Evolutionary conservation across 2,888 invertebrate species (phyloP), one percentile per base, ranked within the genome.

Genomic region (Philopedon plagiatum): DNA sequence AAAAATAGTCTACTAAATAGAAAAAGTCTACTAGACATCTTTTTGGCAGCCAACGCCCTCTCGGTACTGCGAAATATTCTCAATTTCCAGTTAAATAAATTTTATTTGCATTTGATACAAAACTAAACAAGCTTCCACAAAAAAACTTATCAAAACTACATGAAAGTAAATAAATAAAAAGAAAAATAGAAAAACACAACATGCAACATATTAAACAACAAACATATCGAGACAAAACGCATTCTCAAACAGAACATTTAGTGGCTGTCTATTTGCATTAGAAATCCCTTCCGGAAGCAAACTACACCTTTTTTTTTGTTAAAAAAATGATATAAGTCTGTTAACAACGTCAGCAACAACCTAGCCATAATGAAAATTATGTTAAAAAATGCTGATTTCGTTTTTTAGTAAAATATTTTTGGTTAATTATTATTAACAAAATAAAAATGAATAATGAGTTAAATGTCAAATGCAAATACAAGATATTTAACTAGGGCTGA

Each of bases 301-400:
- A 87, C 87, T 87, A 85, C 87, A 87, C 87, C 87, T 86, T 86
- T 67, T 86, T 86, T 66, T 73, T 67, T 63, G 61, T 75, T 13
- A 71, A 75, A 66, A 67, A 61, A 69, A 57, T 71, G 56, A 56
- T 51, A 71, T 65, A 62, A 37, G 58, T 29, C 51, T 41, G 69
- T 69, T 69, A 69, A 65, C 18, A 49, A 29, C 60, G 70, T 63
- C 58, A 62, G 49, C 58, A 34, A 41, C 37, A 51, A 57, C 34
- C 46, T 68, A 39, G 61, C 49, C 13, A 39, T 54, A 67, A 61
- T 49, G 49, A 46, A 19, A 26, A 62, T 13, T 32, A 49, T 54
- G 62, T 54, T 62, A 62, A 54, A 67, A 34, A 68, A 68, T 57
- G 54, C 26, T 39, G 29, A 64, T 54, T 51, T 51, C 19, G 21